Conservation (phyloP, 2,888 invertebrate genomes). For the Dioctria rufipes region DNA sequence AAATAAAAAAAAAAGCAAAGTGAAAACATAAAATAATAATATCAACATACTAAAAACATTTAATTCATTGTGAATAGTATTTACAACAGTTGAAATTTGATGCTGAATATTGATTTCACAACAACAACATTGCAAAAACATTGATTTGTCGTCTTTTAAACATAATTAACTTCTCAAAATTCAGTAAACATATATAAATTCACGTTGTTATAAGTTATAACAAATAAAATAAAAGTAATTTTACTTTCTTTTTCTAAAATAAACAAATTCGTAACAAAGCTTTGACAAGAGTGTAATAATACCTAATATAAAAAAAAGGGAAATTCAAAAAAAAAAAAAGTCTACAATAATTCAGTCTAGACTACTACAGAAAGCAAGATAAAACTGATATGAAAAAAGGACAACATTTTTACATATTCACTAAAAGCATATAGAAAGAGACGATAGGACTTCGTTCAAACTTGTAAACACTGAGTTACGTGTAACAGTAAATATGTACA, state of each 20-base stretch:
- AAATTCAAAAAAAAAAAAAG: not conserved
- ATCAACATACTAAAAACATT: conserved; percentile 32
- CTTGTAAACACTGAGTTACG: conserved; percentile 29
- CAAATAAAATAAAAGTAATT: conserved; percentile 18
- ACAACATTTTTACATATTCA: conserved; percentile 51
- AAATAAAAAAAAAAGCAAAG: conserved; percentile 28
- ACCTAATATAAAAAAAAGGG: not conserved
- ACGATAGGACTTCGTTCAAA: conserved; percentile 24
- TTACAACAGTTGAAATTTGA: not conserved
- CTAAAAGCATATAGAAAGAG: conserved; percentile 5
- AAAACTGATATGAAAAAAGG: conserved; percentile 18
- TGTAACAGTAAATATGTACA: conserved; percentile 48
- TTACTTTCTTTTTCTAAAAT: not conserved
- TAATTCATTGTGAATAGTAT: conserved; percentile 23
- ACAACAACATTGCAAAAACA: too few species aligned
- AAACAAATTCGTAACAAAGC: not conserved
- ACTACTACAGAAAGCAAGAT: conserved; percentile 33
- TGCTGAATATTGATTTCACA: not conserved
- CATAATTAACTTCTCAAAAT: not conserved
- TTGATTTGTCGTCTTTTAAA: not conserved
- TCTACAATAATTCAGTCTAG: conserved; percentile 22
- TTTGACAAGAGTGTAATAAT: not conserved
- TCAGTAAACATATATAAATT: conserved; percentile 6
- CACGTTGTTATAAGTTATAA: conserved; percentile 29
- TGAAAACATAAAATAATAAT: conserved; percentile 23